These are phyloP conservation scores for Andrena praecox DNA, from an alignment of 2,888 invertebrate genomes.

Conservation along the genomic window DNA sequence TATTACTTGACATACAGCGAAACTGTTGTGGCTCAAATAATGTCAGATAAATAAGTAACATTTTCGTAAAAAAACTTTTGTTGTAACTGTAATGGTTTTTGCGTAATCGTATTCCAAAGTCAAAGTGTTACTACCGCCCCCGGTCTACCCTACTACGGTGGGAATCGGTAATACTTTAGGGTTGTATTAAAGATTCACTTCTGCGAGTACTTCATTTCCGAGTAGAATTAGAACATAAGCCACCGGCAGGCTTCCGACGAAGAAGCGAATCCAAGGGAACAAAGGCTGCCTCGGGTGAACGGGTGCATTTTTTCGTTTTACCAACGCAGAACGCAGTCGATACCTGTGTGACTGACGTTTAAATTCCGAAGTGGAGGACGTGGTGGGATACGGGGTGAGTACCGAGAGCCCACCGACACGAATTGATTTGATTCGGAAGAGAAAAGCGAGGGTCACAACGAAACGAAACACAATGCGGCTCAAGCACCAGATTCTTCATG, in stretches of 20 bases:
- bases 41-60: too few species aligned
- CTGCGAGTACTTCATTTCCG: background rate
- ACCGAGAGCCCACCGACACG: slow-evolving; percentile 14
- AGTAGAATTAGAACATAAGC: slow-evolving; percentile 48
- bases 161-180: too few species aligned
- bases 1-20: too few species aligned
- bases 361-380: slow-evolving; percentile 32
- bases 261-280: slow-evolving; percentile 47
- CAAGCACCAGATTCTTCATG: background rate
- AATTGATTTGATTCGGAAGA: slow-evolving; percentile 45
- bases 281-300: background rate
- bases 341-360: slow-evolving; percentile 32
- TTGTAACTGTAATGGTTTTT: too few species aligned
- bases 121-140: too few species aligned
- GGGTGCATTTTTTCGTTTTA: slow-evolving; percentile 13
- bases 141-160: too few species aligned
- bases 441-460: background rate
- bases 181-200: background rate
- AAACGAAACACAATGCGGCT: background rate
- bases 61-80: too few species aligned
- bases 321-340: slow-evolving; percentile 10
- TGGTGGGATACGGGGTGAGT: slow-evolving; percentile 25
- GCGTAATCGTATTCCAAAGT: too few species aligned
- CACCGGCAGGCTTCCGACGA: background rate
- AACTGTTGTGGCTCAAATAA: too few species aligned